Evolutionary conservation across 2,888 invertebrate genomes (phyloP).

Genomic region (Ochropacha duplaris): DNA sequence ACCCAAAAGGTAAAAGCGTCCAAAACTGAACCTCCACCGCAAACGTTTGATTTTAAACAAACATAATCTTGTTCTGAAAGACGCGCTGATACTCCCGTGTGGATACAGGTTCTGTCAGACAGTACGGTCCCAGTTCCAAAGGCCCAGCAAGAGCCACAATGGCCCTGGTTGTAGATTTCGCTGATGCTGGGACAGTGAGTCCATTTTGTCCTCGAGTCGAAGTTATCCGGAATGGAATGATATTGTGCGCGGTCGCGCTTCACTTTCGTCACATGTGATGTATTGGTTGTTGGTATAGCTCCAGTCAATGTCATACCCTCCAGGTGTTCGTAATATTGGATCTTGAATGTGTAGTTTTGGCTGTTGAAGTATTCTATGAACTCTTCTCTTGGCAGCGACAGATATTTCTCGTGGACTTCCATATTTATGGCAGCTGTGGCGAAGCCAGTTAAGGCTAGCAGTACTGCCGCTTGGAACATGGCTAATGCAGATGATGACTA

Average conservation of each 20-base stretch:
- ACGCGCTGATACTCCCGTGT: conserved; percentile 84
- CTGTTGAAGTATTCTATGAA: not conserved
- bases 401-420: not conserved
- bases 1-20: conserved; percentile 9
- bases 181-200: conserved; percentile 88
- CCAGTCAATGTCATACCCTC: not conserved
- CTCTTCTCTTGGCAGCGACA: not conserved
- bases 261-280: not conserved
- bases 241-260: not conserved
- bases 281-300: not conserved
- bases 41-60: conserved; percentile 86
- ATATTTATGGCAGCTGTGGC: not conserved
- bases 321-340: not conserved
- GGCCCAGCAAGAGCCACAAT: conserved; percentile 94
- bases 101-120: conserved; percentile 90
- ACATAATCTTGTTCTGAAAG: conserved; percentile 89
- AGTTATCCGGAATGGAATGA: conserved; percentile 84
- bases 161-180: conserved; percentile 89
- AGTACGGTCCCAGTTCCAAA: conserved; percentile 91
- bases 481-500: not conserved
- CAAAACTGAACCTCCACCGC: conserved; percentile 85
- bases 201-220: conserved; percentile 90
- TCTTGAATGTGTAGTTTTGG: not conserved
- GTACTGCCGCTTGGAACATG: not conserved
- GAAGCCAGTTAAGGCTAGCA: not conserved